phyloP scores from a whole-genome alignment of 2,797 vertebrate species.

The Manis javanica region DNA sequence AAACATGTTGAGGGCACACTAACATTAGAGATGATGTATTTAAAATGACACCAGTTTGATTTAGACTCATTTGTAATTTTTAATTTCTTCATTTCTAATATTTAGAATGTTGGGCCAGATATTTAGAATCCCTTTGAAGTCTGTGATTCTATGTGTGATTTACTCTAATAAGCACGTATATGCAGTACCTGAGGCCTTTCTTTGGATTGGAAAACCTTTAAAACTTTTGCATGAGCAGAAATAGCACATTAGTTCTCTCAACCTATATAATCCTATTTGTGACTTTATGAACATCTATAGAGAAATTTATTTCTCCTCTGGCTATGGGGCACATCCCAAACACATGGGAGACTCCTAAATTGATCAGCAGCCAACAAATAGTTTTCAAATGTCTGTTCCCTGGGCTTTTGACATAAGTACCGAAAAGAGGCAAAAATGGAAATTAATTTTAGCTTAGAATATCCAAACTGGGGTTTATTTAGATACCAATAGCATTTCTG shows the following conservation, averaged over 20 bases:
- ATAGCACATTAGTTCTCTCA: slow-evolving; percentile 25
- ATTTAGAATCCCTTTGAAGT: neutral
- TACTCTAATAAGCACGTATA: neutral
- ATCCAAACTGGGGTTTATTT: neutral
- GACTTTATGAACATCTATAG: neutral
- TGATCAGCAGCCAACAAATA: neutral
- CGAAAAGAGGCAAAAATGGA: slow-evolving; percentile 27
- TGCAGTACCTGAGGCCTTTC: neutral
- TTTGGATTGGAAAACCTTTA: neutral
- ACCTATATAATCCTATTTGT: neutral
- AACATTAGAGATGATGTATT: neutral
- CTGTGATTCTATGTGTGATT: slow-evolving; percentile 55
- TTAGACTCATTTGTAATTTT: neutral
- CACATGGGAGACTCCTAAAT: neutral
- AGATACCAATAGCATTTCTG: slow-evolving; percentile 9
- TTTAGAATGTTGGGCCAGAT: neutral
- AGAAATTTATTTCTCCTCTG: slow-evolving; percentile 27
- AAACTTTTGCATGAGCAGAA: neutral
- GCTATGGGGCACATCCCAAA: neutral
- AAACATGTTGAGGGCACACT: neutral
- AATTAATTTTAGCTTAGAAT: slow-evolving; percentile 63
- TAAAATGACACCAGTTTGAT: neutral
- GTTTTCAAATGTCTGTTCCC: slow-evolving; percentile 9
- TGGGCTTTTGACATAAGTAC: slow-evolving; percentile 32
- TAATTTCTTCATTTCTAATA: neutral